A percentile compares a stretch with the other conserved stretches of the same genome.
Evolutionary conservation across 2,797 vertebrate species (phyloP).

Genomic region (Momotus momota): DNA sequence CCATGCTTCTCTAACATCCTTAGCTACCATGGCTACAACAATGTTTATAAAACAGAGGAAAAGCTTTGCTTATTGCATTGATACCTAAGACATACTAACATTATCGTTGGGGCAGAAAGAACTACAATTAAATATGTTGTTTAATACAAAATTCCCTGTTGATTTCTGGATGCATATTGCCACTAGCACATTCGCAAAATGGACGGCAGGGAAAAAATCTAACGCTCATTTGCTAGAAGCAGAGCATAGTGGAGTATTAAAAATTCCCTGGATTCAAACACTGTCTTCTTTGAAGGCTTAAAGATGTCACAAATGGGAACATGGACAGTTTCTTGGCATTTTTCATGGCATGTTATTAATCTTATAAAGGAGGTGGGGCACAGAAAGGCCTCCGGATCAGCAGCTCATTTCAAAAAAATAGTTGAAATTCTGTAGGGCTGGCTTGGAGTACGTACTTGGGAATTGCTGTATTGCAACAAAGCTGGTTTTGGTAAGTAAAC

Average conservation of each 20-base stretch:
- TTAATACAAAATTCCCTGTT: not conserved
- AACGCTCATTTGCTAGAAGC: not conserved
- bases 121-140: not conserved
- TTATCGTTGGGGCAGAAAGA: not conserved
- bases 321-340: not conserved
- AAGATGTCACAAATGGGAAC: not conserved
- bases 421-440: not conserved
- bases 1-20: not conserved
- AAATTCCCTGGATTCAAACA: not conserved
- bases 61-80: not conserved
- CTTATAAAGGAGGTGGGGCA: not conserved
- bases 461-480: not conserved
- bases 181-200: not conserved
- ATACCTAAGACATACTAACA: not conserved
- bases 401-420: not conserved
- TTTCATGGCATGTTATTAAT: not conserved
- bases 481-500: not conserved
- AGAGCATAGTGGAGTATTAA: not conserved
- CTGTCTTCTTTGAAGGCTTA: not conserved
- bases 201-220: not conserved
- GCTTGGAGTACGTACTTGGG: not conserved
- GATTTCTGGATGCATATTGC: not conserved
- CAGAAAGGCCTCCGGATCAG: not conserved
- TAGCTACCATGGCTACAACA: not conserved
- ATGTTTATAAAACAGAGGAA: slow-evolving; percentile 16